A percentile compares a stretch with the other conserved stretches of the same genome.
These are phyloP conservation scores for Sesia apiformis DNA, from an alignment of 2,888 invertebrate species.

Conservation along the genomic window DNA sequence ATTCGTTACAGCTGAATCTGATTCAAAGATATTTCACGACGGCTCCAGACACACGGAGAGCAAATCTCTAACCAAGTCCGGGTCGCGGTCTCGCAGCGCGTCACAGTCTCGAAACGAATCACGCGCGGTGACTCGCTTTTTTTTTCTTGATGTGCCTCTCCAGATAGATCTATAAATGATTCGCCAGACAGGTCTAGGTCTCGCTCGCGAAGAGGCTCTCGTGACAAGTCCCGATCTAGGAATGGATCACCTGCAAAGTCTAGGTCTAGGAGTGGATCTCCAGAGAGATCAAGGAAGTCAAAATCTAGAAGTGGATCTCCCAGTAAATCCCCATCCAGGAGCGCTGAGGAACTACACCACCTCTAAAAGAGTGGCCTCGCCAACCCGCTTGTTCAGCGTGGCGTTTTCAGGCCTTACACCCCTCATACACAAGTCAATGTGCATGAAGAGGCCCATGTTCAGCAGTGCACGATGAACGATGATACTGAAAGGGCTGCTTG, in stretches of 20 bases:
- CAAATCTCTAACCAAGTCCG: conserved; percentile 15
- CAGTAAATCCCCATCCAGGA: conserved; percentile 11
- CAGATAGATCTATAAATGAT: conserved; percentile 3
- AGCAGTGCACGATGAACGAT: conserved; percentile 13
- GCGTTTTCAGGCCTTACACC: no score
- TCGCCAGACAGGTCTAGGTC: conserved; percentile 7
- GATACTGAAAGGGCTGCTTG: conserved; percentile 8
- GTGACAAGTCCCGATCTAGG: conserved; percentile 25
- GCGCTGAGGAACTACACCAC: conserved; percentile 22
- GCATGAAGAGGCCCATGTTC: no score
- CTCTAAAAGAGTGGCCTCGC: conserved; percentile 24
- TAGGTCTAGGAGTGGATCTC: conserved; percentile 25
- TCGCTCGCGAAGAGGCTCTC: conserved; percentile 27
- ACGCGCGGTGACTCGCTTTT: conserved; percentile 20
- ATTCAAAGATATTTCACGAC: conserved; percentile 46
- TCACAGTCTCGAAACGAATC: conserved; percentile 31
- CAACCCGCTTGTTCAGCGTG: no score
- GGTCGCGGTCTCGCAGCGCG: conserved; percentile 7
- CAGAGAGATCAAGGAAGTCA: conserved; percentile 22
- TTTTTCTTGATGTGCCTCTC: conserved; percentile 18
- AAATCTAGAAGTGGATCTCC: conserved; percentile 19
- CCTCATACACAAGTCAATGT: no score
- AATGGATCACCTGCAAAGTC: conserved; percentile 19
- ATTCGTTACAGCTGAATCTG: conserved; percentile 31
- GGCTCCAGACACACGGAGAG: conserved; percentile 30